Conservation (phyloP, 2,113 vertebrate species). For the Saimiri boliviensis region DNA sequence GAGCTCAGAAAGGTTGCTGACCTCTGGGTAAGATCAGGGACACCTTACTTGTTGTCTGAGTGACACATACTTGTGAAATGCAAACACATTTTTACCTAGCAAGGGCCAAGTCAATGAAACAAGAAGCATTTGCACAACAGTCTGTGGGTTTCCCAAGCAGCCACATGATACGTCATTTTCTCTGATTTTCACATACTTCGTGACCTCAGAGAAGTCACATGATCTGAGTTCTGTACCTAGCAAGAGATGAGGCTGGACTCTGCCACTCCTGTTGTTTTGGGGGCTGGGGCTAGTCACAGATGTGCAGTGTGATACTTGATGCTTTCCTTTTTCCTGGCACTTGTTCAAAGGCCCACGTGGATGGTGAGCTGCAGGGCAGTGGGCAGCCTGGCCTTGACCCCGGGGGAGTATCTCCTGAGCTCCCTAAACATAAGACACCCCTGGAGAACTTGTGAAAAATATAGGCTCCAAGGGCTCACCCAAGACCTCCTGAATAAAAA, state of each 20-base stretch:
- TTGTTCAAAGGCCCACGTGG: background rate
- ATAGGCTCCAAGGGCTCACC: background rate
- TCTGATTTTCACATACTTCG: background rate
- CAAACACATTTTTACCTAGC: constrained; percentile 65
- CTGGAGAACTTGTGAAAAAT: background rate
- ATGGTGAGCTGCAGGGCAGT: background rate
- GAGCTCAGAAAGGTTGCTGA: constrained; percentile 19
- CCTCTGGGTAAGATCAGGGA: background rate
- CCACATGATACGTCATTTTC: background rate
- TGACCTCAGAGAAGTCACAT: background rate
- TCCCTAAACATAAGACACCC: background rate
- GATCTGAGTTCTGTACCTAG: background rate
- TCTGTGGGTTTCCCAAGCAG: background rate
- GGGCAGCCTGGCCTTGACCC: background rate
- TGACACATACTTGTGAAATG: constrained; percentile 68
- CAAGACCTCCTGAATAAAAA: background rate
- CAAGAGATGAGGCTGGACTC: background rate
- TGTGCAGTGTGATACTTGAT: too few species aligned
- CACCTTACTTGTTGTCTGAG: constrained; percentile 55
- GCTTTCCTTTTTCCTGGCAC: background rate
- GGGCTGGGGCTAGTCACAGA: background rate
- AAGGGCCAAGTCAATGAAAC: constrained; percentile 18
- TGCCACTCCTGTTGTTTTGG: background rate
- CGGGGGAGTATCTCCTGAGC: background rate
- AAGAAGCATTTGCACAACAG: constrained; percentile 58